Evolutionary conservation across 2,797 vertebrate species (phyloP).

Genomic region (Psittacula echo): DNA sequence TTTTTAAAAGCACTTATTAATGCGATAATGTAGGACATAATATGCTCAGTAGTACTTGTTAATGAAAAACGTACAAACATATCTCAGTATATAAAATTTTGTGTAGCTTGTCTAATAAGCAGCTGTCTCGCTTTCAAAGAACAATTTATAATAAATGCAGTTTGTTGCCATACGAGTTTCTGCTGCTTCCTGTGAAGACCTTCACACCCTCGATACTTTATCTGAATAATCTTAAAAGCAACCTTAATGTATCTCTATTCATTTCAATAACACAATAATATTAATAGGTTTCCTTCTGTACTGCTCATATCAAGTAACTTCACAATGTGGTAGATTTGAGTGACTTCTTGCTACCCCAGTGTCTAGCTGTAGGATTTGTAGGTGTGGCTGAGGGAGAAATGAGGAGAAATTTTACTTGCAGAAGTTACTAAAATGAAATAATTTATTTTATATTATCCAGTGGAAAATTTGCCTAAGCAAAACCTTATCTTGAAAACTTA

Average conservation of each 20-base stretch:
- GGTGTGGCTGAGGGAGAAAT: neutral
- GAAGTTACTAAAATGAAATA: neutral
- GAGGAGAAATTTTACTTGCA: neutral
- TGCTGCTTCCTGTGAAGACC: neutral
- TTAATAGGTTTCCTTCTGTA: neutral
- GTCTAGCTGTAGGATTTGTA: neutral
- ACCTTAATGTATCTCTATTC: neutral
- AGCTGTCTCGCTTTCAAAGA: neutral
- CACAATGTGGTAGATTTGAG: neutral
- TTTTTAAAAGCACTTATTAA: neutral
- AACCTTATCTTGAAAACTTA: neutral
- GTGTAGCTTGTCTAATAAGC: neutral
- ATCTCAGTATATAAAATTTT: neutral
- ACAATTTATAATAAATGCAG: neutral
- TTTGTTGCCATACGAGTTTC: neutral
- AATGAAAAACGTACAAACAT: neutral
- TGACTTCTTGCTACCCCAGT: neutral
- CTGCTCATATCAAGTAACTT: neutral
- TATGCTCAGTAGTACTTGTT: neutral
- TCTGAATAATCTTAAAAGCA: neutral
- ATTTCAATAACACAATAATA: neutral
- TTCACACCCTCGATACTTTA: neutral
- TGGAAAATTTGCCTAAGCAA: neutral
- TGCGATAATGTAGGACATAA: neutral
- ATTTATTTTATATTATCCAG: neutral